Base-by-base conservation (phyloP, 2,113 vertebrate species). In the Ramphastos sulfuratus region DNA sequence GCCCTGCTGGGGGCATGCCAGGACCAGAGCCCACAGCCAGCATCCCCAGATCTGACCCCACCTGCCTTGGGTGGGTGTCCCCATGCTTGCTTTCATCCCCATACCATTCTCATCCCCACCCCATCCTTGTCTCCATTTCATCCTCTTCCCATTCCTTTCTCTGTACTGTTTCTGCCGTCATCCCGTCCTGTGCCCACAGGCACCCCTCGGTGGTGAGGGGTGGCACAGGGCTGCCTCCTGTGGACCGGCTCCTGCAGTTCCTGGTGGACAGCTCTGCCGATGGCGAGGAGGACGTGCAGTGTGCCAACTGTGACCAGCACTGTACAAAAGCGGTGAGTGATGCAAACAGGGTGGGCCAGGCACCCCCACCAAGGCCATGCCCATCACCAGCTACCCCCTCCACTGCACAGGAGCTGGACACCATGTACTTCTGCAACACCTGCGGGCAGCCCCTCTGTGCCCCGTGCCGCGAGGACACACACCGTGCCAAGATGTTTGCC, bases 381-480 rank as follows among this genome's bases (percentile, higher is more conserved):
- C n/a, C 7, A 2, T 67, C 17, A 3, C 8, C 66, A 54, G 65
- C 82, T 3, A 1, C n/a, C 24, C 24, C 30, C 69, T 8, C 27
- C 86, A 17, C 24, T 23, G 0, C 5, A 0, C 94, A 99, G 99
- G 98, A 99, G 65, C 72, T 98, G 18, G 98, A 98, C 76, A 92
- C 98, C 97, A 98, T 98, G 97, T 99, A 98, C 94, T 99, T 98
- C 98, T 99, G 99, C 96, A 99, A 99, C 97, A 99, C 99, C 27
- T 99, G 99, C 28, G 98, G 97, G 95, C 99, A 99, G 97, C 98
- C 99, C 15, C 97, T 99, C 69, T 99, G 99, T 3, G 85, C 96
- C n/a, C 95, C 97, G 37, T 99, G 99, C 98, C 98, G 98, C 1
- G 99, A 99, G 42, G 97, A 98, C 85, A 99, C 99, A 7, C 99